Percentiles rank a stretch among this genome's conserved stretches.
Evolutionary conservation across 2,888 invertebrate species (phyloP).

Genomic region (Chrysolina haemoptera): DNA sequence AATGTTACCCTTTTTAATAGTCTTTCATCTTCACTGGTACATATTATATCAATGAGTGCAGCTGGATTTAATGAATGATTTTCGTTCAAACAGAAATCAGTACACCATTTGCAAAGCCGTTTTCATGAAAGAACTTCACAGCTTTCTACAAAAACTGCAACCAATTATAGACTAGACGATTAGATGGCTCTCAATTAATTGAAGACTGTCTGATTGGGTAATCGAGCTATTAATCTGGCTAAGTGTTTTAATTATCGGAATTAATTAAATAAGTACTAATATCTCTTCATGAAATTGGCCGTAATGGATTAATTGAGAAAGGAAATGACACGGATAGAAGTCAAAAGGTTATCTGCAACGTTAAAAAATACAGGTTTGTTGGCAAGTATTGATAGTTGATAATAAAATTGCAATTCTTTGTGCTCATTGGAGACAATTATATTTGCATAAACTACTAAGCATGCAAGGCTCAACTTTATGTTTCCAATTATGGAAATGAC

Average conservation of each 20-base stretch:
- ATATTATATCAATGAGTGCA: too few relatives aligned
- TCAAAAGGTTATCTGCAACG: conserved; percentile 1
- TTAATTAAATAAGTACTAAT: conserved; percentile 27
- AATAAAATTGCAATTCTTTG: conserved; percentile 1
- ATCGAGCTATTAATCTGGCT: conserved; percentile 16
- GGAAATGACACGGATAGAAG: conserved; percentile 19
- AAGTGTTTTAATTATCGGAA: conserved; percentile 25
- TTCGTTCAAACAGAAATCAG: too few relatives aligned
- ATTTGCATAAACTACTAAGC: conserved; percentile 11
- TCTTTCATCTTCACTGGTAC: too few relatives aligned
- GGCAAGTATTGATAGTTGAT: not conserved
- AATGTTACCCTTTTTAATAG: too few relatives aligned
- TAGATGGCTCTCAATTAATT: conserved; percentile 1
- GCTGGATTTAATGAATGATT: too few relatives aligned
- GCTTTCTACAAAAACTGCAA: not conserved
- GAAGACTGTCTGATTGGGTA: conserved; percentile 4
- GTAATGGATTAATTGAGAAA: conserved; percentile 24
- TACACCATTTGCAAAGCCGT: too few relatives aligned
- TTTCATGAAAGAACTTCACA: not conserved
- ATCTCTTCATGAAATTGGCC: conserved; percentile 26
- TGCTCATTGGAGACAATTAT: not conserved
- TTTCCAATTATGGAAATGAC: not conserved
- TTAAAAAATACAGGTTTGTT: not conserved
- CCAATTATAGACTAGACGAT: not conserved
- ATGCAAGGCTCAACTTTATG: not conserved